Evolutionary conservation across 2,888 invertebrate species (phyloP).

Genomic region (Mylabris sibirica): DNA sequence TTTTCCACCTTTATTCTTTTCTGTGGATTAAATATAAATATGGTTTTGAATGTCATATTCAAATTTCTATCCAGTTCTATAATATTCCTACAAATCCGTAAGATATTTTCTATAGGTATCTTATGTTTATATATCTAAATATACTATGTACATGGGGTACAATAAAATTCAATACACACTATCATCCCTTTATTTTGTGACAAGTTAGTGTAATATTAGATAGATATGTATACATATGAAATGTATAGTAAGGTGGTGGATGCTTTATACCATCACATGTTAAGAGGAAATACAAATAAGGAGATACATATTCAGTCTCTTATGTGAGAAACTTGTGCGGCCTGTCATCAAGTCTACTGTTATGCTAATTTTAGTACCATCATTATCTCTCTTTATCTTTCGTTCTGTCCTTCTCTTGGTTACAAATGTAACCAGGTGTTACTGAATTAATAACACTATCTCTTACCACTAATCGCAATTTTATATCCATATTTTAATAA

Average conservation of each 20-base stretch:
- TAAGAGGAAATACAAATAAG: not conserved
- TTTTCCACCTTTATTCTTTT: not conserved
- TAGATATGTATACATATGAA: not conserved
- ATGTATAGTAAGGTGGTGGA: not conserved
- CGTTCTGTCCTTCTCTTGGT: too few relatives aligned
- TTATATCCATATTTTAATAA: not conserved
- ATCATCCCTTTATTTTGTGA: constrained; percentile 12
- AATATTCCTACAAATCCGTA: not conserved
- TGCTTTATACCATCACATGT: not conserved
- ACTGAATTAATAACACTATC: not conserved
- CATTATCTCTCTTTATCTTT: not conserved
- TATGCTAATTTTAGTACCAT: constrained; percentile 3
- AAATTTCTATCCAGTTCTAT: not conserved
- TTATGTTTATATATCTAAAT: not conserved
- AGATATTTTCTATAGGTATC: not conserved
- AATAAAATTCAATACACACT: constrained; percentile 8
- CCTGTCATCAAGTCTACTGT: constrained; percentile 4
- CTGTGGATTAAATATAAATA: not conserved
- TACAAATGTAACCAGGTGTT: not conserved
- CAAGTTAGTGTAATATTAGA: constrained; percentile 11
- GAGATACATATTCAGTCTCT: not conserved
- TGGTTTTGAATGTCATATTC: not conserved
- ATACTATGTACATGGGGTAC: not conserved
- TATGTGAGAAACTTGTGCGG: constrained; percentile 1
- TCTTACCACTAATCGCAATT: not conserved